Percentiles rank a stretch among this genome's conserved stretches.
Evolutionary conservation across 2,797 vertebrate genomes (phyloP).

Genomic region (Prunella strophiata): DNA sequence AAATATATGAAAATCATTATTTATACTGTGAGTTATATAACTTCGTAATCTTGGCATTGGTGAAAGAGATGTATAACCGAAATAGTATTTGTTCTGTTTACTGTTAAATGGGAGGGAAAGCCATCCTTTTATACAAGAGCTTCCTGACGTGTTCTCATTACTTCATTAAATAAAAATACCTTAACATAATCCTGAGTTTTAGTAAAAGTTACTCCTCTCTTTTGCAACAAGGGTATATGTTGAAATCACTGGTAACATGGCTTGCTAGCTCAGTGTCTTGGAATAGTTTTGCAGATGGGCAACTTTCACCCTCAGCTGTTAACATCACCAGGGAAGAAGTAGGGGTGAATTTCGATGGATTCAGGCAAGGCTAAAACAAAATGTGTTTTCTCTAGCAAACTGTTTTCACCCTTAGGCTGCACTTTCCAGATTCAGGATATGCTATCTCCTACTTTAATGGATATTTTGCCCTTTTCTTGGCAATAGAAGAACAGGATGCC

Average conservation of each 20-base stretch:
- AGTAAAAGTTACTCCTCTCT: neutral
- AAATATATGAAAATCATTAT: neutral
- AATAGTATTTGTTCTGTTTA: neutral
- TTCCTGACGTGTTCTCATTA: neutral
- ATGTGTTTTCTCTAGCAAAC: neutral
- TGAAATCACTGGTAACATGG: neutral
- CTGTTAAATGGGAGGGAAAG: neutral
- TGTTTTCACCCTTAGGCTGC: neutral
- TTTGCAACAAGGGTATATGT: neutral
- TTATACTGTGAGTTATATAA: neutral
- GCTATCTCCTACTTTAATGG: neutral
- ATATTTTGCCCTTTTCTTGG: slow-evolving; percentile 5
- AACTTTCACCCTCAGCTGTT: neutral
- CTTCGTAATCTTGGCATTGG: neutral
- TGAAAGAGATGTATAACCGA: neutral
- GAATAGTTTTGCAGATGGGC: neutral
- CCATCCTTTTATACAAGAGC: neutral
- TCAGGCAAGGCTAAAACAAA: neutral
- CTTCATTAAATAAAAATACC: neutral
- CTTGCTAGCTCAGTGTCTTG: neutral
- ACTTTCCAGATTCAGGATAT: neutral
- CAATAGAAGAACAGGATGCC: neutral
- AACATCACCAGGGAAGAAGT: neutral
- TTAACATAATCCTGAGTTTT: neutral
- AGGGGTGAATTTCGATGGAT: neutral